Conservation (phyloP, 2,888 invertebrate species). For the Orchesella flavescens region DNA sequence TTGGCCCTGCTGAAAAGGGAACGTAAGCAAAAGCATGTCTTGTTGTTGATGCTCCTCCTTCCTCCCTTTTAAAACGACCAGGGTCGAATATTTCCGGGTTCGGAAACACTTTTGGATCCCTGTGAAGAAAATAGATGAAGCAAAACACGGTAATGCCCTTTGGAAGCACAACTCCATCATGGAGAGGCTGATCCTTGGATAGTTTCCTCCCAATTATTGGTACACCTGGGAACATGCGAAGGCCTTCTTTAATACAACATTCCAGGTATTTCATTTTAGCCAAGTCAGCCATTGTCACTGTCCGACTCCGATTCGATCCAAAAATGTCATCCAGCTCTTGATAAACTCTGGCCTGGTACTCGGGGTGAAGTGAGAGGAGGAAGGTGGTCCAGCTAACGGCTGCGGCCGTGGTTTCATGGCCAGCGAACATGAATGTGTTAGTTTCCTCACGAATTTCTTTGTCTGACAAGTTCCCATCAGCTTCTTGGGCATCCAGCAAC, state of each 20-base stretch:
- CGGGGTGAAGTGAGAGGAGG: conserved; percentile 60
- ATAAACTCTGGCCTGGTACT: conserved; percentile 54
- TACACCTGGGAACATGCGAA: conserved; percentile 74
- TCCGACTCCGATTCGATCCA: conserved; percentile 41
- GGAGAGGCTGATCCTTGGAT: conserved; percentile 72
- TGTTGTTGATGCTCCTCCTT: conserved; percentile 72
- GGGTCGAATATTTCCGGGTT: conserved; percentile 76
- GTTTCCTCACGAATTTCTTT: conserved; percentile 87
- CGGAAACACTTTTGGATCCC: conserved; percentile 75
- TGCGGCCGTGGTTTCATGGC: conserved; percentile 61
- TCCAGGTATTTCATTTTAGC: conserved; percentile 74
- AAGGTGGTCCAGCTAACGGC: conserved; percentile 64
- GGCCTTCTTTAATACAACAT: conserved; percentile 74
- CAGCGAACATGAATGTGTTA: conserved; percentile 82
- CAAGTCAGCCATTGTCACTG: conserved; percentile 73
- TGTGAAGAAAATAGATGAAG: conserved; percentile 74
- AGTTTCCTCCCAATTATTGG: conserved; percentile 73
- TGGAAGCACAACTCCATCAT: conserved; percentile 72
- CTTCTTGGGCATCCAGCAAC: conserved; percentile 76
- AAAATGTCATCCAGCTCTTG: conserved; percentile 64
- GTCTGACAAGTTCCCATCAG: conserved; percentile 79
- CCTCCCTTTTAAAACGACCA: conserved; percentile 76
- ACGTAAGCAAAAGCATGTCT: conserved; percentile 75
- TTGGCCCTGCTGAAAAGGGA: conserved; percentile 74
- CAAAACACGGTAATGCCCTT: conserved; percentile 74